Base-by-base conservation (phyloP, 2,113 vertebrate genomes). In the Brachyistius frenatus region DNA sequence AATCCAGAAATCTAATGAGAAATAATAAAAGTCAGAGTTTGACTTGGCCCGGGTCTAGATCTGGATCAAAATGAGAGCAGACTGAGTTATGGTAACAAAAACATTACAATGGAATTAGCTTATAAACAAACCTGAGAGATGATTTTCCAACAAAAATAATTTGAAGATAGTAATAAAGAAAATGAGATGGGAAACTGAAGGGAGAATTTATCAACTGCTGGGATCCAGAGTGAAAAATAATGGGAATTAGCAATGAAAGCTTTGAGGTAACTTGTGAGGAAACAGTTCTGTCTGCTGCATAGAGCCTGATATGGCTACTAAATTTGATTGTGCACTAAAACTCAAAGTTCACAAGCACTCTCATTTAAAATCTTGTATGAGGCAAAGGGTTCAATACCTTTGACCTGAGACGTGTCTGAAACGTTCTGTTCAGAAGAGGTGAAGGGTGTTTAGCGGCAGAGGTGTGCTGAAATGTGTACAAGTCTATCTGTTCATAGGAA, bases 381-480 rank as follows among this genome's bases (percentile, higher is more conserved):
- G 41, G 10, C 44, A 78, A 35, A 69, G 30, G 39, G 44, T 53
- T 66, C 4, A 33, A 0, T 9, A 13, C 13, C 0, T 60, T 44
- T 75, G 32, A 72, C 53, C 8, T 13, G n/a, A 67, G 16, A 47
- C 32, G 46, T 56, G 23, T 47, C 15, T 7, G 32, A 65, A 54
- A 9, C 33, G 6, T 62, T 64, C 63, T 16, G 13, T 32, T 49
- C 7, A 32, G 16, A 9, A 32, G 23, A 33, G 10, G 41, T 15
- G 23, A 13, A 37, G 37, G 5, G 36, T 4, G 44, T 62, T 66
- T 31, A 64, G 11, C n/a, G 66, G 39, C 41, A 39, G 15, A 36
- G 30, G 9, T 54, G 62, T 55, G 33, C 33, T 68, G 41, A 75
- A 80, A 73, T 69, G 30, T 71, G 47, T 65, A 33, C 4, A 73